phyloP scores from a whole-genome alignment of 2,888 invertebrate genomes.

The Rambutsinella grinnellia region DNA sequence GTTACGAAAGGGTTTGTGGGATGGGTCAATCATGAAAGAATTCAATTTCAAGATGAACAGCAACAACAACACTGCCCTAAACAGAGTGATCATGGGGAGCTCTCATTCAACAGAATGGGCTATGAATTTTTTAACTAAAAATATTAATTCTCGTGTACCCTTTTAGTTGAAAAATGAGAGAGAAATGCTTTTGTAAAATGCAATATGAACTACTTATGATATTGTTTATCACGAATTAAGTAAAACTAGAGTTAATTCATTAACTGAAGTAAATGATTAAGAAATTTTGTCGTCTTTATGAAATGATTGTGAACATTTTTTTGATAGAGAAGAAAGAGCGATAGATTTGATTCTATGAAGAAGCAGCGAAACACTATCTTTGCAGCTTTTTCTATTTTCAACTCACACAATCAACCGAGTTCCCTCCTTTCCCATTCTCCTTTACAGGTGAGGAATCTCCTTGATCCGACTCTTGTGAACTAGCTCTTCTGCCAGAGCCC shows the following conservation, averaged over 20 bases:
- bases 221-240: no score
- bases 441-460: conserved; percentile 18
- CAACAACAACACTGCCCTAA: conserved; percentile 38
- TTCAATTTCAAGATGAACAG: conserved; percentile 48
- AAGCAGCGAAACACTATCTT: conserved; percentile 19
- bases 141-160: not conserved
- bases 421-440: conserved; percentile 50
- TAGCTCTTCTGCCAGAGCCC: conserved; percentile 18
- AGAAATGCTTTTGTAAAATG: not conserved
- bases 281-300: no score
- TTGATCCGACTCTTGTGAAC: conserved; percentile 24
- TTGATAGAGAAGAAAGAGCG: conserved; percentile 42
- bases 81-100: conserved; percentile 1
- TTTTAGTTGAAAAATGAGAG: no score
- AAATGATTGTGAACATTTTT: no score
- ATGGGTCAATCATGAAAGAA: conserved; percentile 55
- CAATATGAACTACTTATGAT: no score
- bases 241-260: no score
- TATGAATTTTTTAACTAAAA: not conserved
- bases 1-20: conserved; percentile 44
- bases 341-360: not conserved
- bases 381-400: conserved; percentile 15
- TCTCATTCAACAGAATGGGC: no score
- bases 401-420: conserved; percentile 55
- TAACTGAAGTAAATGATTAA: no score